Conservation (phyloP, 1,140 invertebrate genomes). For the Bombus ignitus region DNA sequence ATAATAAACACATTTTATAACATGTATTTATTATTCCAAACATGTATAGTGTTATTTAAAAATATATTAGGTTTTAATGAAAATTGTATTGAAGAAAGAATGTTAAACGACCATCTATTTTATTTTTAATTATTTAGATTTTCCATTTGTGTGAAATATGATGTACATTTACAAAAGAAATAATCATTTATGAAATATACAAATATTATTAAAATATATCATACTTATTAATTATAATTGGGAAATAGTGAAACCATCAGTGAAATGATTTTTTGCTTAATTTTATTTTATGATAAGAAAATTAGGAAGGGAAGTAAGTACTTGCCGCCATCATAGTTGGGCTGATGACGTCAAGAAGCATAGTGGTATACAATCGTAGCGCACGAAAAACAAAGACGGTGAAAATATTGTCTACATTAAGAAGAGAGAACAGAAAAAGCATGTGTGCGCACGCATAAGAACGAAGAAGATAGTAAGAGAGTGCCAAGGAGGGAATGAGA, state of each 20-base stretch:
- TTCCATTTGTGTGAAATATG: background rate
- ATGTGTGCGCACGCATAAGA: conserved; percentile 48
- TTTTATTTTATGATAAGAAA: background rate
- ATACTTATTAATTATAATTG: background rate
- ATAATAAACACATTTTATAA: conserved; percentile 12
- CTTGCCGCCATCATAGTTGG: conserved; percentile 55
- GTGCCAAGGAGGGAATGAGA: conserved; percentile 37
- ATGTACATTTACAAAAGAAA: background rate
- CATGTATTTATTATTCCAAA: conserved; percentile 26
- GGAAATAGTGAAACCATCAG: background rate
- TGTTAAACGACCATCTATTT: no score
- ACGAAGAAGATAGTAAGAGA: conserved; percentile 26
- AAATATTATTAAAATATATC: background rate
- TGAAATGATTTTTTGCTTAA: background rate
- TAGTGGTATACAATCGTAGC: conserved; percentile 47
- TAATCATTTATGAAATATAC: background rate
- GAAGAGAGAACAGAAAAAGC: conserved; percentile 31
- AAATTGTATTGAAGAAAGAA: background rate
- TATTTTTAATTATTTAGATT: background rate
- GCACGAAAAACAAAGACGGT: conserved; percentile 50
- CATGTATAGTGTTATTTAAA: background rate
- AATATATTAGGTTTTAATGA: background rate
- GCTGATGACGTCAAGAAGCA: conserved; percentile 54
- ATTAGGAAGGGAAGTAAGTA: conserved; percentile 19
- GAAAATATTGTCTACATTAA: conserved; percentile 36